These are phyloP conservation scores for Megaceryle alcyon DNA, from an alignment of 2,797 vertebrate genomes.

Conservation along the genomic window DNA sequence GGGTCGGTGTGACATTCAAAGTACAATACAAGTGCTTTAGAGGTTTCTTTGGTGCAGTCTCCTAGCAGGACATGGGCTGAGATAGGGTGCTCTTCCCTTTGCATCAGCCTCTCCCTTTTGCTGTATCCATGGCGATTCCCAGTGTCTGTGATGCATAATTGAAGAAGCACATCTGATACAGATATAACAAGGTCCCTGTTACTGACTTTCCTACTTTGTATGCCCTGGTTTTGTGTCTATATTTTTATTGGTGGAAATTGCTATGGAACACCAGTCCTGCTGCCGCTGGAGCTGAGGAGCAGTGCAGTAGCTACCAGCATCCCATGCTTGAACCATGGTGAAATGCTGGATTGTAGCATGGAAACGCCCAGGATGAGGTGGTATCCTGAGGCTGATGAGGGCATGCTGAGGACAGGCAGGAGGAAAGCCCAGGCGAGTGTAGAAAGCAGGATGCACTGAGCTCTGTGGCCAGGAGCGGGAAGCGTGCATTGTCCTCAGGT, in stretches of 20 bases:
- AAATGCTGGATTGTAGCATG: neutral
- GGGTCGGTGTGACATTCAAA: neutral
- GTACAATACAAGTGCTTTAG: neutral
- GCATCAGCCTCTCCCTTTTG: neutral
- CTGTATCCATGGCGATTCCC: fast-evolving
- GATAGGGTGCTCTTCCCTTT: neutral
- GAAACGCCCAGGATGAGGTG: neutral
- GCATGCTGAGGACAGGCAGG: neutral
- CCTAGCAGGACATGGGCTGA: fast-evolving
- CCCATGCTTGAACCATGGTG: neutral
- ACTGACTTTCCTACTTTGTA: neutral
- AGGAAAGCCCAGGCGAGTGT: neutral
- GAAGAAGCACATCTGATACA: neutral
- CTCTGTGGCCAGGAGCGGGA: neutral
- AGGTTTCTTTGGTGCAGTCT: neutral
- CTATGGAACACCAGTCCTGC: neutral
- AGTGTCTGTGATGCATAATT: fast-evolving
- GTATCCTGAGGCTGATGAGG: fast-evolving
- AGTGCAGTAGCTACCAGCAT: neutral
- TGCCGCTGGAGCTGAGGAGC: neutral
- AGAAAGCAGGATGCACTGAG: neutral
- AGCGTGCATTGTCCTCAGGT: neutral
- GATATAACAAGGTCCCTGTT: neutral
- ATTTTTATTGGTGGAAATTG: neutral
- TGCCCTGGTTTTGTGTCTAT: neutral